A percentile compares a stretch with the other conserved stretches of the same genome.
These are phyloP conservation scores for Notolabrus celidotus DNA, from an alignment of 2,797 vertebrate genomes.

Conservation along the genomic window DNA sequence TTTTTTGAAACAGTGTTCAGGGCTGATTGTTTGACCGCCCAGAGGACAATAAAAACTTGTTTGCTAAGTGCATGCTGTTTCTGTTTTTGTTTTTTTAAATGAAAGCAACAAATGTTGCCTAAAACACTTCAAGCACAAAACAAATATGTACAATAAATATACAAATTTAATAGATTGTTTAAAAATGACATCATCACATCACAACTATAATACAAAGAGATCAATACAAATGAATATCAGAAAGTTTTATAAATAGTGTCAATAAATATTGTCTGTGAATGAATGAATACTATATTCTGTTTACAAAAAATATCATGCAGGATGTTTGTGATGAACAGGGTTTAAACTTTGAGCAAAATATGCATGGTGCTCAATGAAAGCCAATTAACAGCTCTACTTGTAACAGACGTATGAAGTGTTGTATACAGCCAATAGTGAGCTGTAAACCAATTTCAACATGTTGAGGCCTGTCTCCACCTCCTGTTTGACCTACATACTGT, in stretches of 20 bases:
- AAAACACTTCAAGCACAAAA: not conserved
- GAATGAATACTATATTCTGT: conserved; percentile 50
- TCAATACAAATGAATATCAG: conserved; percentile 45
- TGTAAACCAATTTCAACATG: not conserved
- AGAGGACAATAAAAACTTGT: conserved; percentile 57
- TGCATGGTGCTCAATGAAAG: not conserved
- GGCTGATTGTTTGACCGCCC: conserved; percentile 19
- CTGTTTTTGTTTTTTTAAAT: conserved; percentile 16
- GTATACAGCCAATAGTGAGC: not conserved
- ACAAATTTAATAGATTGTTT: conserved; percentile 38
- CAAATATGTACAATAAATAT: conserved; percentile 23
- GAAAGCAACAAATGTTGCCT: not conserved
- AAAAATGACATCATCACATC: conserved; percentile 16
- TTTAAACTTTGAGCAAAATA: conserved; percentile 37
- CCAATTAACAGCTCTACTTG: conserved; percentile 24
- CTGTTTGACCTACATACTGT: not conserved
- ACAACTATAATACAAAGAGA: conserved; percentile 6
- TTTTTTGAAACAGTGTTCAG: conserved; percentile 25
- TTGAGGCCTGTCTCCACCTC: not conserved
- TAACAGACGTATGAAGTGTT: conserved; percentile 16
- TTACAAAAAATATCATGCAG: conserved; percentile 23
- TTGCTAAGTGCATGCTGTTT: conserved; percentile 4
- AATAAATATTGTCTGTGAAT: not conserved
- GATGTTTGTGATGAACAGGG: conserved; percentile 36
- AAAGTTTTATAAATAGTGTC: conserved; percentile 31